Conservation (phyloP, 2,888 invertebrate genomes). For the Hydropsyche betteni region DNA sequence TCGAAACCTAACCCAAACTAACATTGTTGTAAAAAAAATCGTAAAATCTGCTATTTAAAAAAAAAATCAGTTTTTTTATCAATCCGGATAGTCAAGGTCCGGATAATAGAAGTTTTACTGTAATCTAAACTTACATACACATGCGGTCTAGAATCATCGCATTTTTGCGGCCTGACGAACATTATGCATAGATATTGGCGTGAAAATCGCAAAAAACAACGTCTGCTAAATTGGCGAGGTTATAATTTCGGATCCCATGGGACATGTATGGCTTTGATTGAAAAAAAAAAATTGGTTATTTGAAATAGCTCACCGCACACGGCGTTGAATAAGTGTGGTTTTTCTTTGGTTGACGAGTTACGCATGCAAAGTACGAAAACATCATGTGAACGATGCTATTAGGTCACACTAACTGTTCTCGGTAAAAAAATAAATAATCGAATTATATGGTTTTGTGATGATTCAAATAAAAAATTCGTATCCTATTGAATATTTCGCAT, state of each 20-base stretch:
- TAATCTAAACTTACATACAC: too few species aligned
- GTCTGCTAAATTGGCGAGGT: background rate
- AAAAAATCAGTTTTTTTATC: too few species aligned
- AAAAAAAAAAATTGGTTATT: too few species aligned
- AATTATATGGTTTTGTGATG: background rate
- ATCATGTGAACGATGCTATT: slow-evolving; percentile 50
- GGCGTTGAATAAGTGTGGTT: slow-evolving; percentile 6
- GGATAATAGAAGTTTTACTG: too few species aligned
- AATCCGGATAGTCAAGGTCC: too few species aligned
- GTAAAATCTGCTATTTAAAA: too few species aligned
- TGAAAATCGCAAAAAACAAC: background rate
- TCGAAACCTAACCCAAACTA: too few species aligned
- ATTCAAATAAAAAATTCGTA: background rate
- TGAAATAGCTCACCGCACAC: background rate
- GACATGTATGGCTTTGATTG: too few species aligned
- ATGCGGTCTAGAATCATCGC: background rate
- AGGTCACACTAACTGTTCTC: slow-evolving; percentile 49
- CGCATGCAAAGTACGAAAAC: slow-evolving; percentile 37
- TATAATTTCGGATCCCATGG: too few species aligned
- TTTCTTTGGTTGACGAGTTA: slow-evolving; percentile 33
- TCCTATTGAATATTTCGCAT: background rate
- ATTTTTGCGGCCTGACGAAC: slow-evolving; percentile 1
- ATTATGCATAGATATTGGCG: background rate
- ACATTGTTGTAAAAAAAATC: too few species aligned
- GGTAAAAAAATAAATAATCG: slow-evolving; percentile 14